Conservation (phyloP, 2,888 invertebrate genomes). For the Drosophila cognata region DNA sequence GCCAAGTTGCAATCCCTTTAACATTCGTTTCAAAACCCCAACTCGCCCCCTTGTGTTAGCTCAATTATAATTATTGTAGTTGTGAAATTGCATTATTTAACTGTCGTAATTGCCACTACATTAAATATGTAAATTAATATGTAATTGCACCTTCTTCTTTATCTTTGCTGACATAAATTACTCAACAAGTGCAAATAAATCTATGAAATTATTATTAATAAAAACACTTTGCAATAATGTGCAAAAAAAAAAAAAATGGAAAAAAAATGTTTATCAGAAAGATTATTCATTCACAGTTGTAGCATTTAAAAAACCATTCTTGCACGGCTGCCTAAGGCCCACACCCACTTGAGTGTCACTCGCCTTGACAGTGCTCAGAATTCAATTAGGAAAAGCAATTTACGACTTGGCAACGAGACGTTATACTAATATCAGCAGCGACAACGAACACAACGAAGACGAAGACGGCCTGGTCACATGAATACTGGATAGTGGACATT, state of each 20-base stretch:
- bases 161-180: slow-evolving; percentile 29
- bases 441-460: slow-evolving; percentile 5
- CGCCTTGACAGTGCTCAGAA: slow-evolving; percentile 69
- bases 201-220: slow-evolving; percentile 5
- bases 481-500: slow-evolving; percentile 29
- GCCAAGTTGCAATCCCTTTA: slow-evolving; percentile 12
- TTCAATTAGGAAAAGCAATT: slow-evolving; percentile 79
- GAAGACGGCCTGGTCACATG: slow-evolving; percentile 26
- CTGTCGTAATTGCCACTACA: slow-evolving; percentile 66
- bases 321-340: slow-evolving; percentile 33
- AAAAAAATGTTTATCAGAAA: neutral
- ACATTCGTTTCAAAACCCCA: neutral
- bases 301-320: slow-evolving; percentile 31
- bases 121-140: slow-evolving; percentile 56
- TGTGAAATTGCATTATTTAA: slow-evolving; percentile 71
- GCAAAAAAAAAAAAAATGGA: neutral
- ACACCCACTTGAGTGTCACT: slow-evolving; percentile 66
- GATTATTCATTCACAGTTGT: slow-evolving; percentile 23
- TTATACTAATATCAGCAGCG: slow-evolving; percentile 67
- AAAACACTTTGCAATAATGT: neutral
- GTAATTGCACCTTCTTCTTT: slow-evolving; percentile 19
- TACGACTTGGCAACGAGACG: slow-evolving; percentile 75
- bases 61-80: slow-evolving; percentile 72
- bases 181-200: slow-evolving; percentile 12
- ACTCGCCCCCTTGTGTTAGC: slow-evolving; percentile 33